Base-by-base conservation (phyloP, 2,113 vertebrate species). In the Charina bottae region DNA sequence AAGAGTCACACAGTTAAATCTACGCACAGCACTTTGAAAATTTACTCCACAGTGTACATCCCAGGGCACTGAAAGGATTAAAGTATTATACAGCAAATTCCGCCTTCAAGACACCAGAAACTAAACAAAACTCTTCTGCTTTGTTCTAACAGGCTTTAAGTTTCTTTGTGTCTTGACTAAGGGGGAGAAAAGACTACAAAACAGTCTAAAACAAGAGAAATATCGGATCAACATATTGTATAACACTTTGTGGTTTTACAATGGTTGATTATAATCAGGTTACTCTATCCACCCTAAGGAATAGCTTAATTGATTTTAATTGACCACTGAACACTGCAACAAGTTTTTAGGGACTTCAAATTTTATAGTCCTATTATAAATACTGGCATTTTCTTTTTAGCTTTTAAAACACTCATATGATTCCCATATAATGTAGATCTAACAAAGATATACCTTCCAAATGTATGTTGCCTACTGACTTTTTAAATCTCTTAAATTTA, bases 51-150 rank as follows among this genome's bases (percentile, higher is more conserved):
- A 94, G 96, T 95, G 93, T 95, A 96, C 92, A 95, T 97, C 96
- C 95, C 95, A 97, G 96, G 96, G 95, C 96, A 95, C 94, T 94
- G 96, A 96, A 97, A 96, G 96, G 96, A 97, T 97, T 97, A 97
- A 97, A 96, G 96, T 96, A 96, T 97, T 97, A 97, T 97, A 97
- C 93, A 94, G 95, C 83, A 97, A 97, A 97, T 96, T 96, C 94
- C 85, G 92, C 90, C 94, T 96, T 94, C 96, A 96, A 95, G 91
- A 88, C 94, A 85, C 92, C 94, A 85, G 92, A 91, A 93, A 96
- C 95, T 93, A 93, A 93, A 94, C 85, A 93, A 90, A 94, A 96
- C 64, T 93, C 94, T 96, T 96, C 95, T 96, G 95, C 94, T 93
- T 95, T 94, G 93, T 91, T 93, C 90, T 92, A 91, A 96, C 95